Evolutionary conservation across 2,888 invertebrate species (phyloP), one percentile per base, ranked within the genome.

Genomic region (Craniophora ligustri): DNA sequence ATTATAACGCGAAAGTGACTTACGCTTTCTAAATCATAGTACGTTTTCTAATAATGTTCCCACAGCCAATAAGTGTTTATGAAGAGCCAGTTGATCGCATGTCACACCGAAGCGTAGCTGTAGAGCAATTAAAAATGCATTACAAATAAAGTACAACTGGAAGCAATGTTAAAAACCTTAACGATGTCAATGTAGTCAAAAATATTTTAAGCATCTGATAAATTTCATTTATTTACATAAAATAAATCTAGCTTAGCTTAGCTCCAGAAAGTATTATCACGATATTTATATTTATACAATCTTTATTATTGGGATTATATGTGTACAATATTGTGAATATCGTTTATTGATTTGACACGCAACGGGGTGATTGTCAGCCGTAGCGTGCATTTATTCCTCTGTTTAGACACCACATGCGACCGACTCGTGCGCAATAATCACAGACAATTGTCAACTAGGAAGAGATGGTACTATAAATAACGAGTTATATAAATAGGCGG

Each of bases 51-150:
- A 51, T 60, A 63, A 49, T 55, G 16, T 78, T 80, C 78, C 68
- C 79, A 82, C 76, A 78, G 49, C 67, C 61, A 72, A 76, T 73
- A 72, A 72, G 56, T 64, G 67, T 67, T 71, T 56, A 54, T 57
- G 59, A 65, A 60, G 61, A 63, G 45, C 64, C 49, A 44, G 58
- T 58, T 69, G 66, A 42, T 48, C 48, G 56, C 14, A 36, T 59
- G 49, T 72, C 51, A 69, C 69, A 75, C 70, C 62, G 68, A 19
- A 53, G 34, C 46, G 58, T 59, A 53, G 34, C 31, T 41, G 30
- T 30, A 36, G 30, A 28, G 36, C 60, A 67, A 72, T 65, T 59
- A 58, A 23, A 28, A 58, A 35, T 8, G n/a, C 15, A n/a, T 15
- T 31, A 18, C 23, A 23, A 10, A 23, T 10, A 10, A 23, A 1